Base-by-base conservation (phyloP, 2,888 invertebrate species). In the Notodonta dromedarius region DNA sequence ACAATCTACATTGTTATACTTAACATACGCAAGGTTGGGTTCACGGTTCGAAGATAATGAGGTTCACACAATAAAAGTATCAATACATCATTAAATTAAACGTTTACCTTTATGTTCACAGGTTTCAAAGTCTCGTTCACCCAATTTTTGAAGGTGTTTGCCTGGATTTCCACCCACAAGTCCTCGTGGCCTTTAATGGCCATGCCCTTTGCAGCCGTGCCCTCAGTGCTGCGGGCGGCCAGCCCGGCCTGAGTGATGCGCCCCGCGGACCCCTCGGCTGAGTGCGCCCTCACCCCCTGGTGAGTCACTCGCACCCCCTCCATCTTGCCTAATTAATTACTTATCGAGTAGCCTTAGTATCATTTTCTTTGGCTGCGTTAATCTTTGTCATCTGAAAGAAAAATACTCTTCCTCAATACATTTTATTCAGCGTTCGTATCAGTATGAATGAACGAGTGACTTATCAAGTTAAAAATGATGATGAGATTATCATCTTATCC, bases 101-200 rank as follows among this genome's bases (percentile, higher is more conserved):
- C 13, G 4, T 32, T 9, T 46, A 95, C 95, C 94, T 95, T 95
- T 87, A 95, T 95, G 73, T 95, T 95, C 68, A 95, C 94, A 56
- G 96, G 96, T 67, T 95, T 95, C 70, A 98, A 89, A 78, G 97
- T 97, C 87, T 99, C 99, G 89, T 99, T 99, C 79, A 99, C 98
- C 99, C 99, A 99, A 90, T 99, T 99, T 76, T 97, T 95, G 87
- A 99, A 99, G 50, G 99, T 99, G 88, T 98, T 97, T 56, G 98
- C 97, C 88, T 98, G 98, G 71, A 98, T 98, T 86, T 98, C 98
- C 58, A 99, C 98, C 99, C 99, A 99, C 53, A 98, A 96, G 83
- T 98, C 98, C 90, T 98, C 98, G 83, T 98, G 96, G 72, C 98
- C 98, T 84, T 98, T 98, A 85, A 98, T 98, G 78, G 97, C 96